These are phyloP conservation scores for Sympetrum striolatum DNA, from an alignment of 2,888 invertebrate genomes.

Conservation along the genomic window DNA sequence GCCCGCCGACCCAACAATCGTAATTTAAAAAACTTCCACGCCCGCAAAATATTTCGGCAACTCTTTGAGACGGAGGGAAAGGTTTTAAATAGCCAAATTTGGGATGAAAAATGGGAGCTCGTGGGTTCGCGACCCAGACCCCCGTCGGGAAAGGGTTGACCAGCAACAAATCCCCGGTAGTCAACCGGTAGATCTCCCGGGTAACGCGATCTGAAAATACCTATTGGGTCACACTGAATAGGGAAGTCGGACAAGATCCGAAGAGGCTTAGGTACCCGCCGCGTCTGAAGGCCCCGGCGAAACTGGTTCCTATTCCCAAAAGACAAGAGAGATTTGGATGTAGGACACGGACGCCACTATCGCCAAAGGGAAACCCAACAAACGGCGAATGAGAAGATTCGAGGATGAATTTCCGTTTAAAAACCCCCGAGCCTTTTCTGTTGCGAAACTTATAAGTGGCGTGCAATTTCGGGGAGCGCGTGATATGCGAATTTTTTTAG, in stretches of 20 bases:
- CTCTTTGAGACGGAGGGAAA: no score
- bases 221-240: not conserved
- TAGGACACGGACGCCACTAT: not conserved
- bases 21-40: no score
- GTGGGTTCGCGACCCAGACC: no score
- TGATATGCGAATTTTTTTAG: no score
- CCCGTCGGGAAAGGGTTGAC: no score
- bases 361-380: not conserved
- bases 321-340: not conserved
- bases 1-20: no score
- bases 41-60: no score
- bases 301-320: conserved; percentile 25
- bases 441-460: no score
- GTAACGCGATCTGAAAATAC: not conserved
- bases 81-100: no score
- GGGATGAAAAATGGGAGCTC: no score
- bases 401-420: not conserved
- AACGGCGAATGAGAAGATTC: not conserved
- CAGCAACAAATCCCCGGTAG: not conserved
- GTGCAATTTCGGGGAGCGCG: no score
- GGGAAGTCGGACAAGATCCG: conserved; percentile 23
- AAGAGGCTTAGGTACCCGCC: not conserved
- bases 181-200: not conserved
- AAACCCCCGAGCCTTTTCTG: not conserved
- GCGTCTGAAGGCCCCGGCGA: not conserved